Conservation (phyloP, 2,888 invertebrate genomes). For the Nemoura dubitans region DNA sequence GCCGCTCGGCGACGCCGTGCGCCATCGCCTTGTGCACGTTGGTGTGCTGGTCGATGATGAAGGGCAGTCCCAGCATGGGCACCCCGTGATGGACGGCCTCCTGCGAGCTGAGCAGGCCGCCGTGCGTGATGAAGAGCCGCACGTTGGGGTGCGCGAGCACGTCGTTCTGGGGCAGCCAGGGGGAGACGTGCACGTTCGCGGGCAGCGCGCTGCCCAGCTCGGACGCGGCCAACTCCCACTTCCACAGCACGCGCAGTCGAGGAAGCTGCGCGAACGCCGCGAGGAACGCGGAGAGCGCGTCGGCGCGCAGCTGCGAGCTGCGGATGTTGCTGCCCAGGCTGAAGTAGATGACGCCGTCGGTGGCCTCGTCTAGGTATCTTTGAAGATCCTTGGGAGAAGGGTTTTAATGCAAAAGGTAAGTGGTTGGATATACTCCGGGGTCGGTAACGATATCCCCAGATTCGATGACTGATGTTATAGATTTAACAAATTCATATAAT, state of each 20-base stretch:
- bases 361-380: slow-evolving; percentile 61
- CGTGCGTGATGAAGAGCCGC: slow-evolving; percentile 62
- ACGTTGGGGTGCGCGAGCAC: slow-evolving; percentile 60
- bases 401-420: too few species aligned
- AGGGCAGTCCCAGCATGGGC: slow-evolving; percentile 64
- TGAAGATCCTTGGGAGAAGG: slow-evolving; percentile 59
- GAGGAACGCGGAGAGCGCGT: slow-evolving; percentile 53
- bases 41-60: slow-evolving; percentile 63
- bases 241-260: slow-evolving; percentile 59
- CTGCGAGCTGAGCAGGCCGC: slow-evolving; percentile 63
- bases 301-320: slow-evolving; percentile 45
- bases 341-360: slow-evolving; percentile 61
- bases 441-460: too few species aligned
- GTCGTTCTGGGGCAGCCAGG: slow-evolving; percentile 63
- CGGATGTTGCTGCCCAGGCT: slow-evolving; percentile 57
- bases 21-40: slow-evolving; percentile 56
- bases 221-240: slow-evolving; percentile 55
- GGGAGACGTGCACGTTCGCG: slow-evolving; percentile 55
- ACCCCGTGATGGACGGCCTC: slow-evolving; percentile 63
- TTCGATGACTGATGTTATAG: too few species aligned
- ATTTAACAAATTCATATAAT: too few species aligned
- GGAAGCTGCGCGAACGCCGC: slow-evolving; percentile 54
- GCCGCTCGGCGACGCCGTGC: slow-evolving; percentile 57
- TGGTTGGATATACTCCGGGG: too few species aligned
- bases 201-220: slow-evolving; percentile 43